Evolutionary conservation across 37 sponge, comb jelly and placozoan genomes (phyloP), one percentile per base, ranked within the genome.

Genomic region (Aplysina aerophoba): DNA sequence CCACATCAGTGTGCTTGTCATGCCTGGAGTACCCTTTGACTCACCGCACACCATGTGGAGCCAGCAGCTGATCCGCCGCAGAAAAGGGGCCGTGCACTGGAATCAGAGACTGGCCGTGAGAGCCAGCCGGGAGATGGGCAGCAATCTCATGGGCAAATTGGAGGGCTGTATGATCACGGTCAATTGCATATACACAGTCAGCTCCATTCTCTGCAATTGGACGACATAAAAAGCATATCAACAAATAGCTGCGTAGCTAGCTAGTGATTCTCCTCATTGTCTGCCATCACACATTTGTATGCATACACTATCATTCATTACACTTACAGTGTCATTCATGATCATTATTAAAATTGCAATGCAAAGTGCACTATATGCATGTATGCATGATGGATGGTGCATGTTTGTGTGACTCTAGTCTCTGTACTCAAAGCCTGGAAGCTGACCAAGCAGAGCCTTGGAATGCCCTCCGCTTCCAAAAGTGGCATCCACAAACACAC

Each of bases 401-500:
- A 28, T 25, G 22, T 67, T 13, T 16, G 27, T 67, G 27, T 67
- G 28, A 24, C 22, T 31, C 12, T 31, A 73, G n/a, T n/a, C n/a
- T n/a, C n/a, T n/a, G n/a, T n/a, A n/a, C n/a, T n/a, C n/a, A n/a
- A 44, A 8, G 50, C 8, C 8, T 8, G 50, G 3, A 11, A 44
- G 50, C 78, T 14, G 20, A 75, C 78, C 78, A 38, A 86, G 40
- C 30, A 86, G 34, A 17, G 64, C 62, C 17, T 50, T 50, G n/a
- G 87, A 56, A 80, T 86, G 87, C 3, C 87, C 81, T 1, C 87
- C 87, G 25, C 87, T 44, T 5, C 87, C 87, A 86, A 86, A 86
- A 1, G 87, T 86, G 11, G 80, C 80, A 61, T 86, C 87, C 11
- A 86, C 64, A 15, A 81, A 28, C 28, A 64, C 69, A 41, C 37